Evolutionary conservation across 2,113 vertebrate genomes (phyloP), one percentile per base, ranked within the genome.

Genomic region (Calcarius ornatus): DNA sequence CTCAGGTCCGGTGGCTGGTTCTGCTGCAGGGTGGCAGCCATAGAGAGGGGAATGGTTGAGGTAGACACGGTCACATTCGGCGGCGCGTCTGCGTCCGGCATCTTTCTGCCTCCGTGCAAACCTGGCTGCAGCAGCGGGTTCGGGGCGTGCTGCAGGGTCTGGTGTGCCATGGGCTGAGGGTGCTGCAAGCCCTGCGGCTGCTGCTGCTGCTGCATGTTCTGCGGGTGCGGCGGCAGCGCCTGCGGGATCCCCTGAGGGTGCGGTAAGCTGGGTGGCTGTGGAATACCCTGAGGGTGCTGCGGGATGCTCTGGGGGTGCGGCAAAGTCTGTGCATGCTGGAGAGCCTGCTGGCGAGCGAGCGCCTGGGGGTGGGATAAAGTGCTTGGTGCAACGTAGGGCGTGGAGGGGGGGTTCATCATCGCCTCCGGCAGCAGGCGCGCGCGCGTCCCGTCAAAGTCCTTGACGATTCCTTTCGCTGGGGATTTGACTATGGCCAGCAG

Each of bases 61-160:
- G 99, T 99, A 99, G 99, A 99, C 98, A 99, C 99, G 95, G 99
- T 99, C 98, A 99, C 99, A 97, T 99, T 99, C 94, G 99, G 99
- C 89, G 99, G 99, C 51, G 98, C 99, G 28, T 99, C 99, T 87
- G 98, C 98, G 81, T 99, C 99, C n/a, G 99, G 98, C 98, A 99
- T 98, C 98, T 99, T 99, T 94, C 99, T 98, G 97, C 98, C 97
- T 96, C 98, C 99, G 91, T 99, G 99, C 96, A 98, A 97, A 94
- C 98, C 98, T 40, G 98, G 98, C 98, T 98, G 98, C 97, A 98
- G 98, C 97, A 98, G 94, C 64, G 98, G 93, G 13, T 95, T 98
- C 11, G 98, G 73, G 40, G 98, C 93, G 88, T 98, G 98, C 88
- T 98, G 98, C 78, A 99, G 97, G 87, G 50, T 94, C 97, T 98